Evolutionary conservation across 2,888 invertebrate species (phyloP), one percentile per base, ranked within the genome.

Genomic region (Agrotis exclamationis): DNA sequence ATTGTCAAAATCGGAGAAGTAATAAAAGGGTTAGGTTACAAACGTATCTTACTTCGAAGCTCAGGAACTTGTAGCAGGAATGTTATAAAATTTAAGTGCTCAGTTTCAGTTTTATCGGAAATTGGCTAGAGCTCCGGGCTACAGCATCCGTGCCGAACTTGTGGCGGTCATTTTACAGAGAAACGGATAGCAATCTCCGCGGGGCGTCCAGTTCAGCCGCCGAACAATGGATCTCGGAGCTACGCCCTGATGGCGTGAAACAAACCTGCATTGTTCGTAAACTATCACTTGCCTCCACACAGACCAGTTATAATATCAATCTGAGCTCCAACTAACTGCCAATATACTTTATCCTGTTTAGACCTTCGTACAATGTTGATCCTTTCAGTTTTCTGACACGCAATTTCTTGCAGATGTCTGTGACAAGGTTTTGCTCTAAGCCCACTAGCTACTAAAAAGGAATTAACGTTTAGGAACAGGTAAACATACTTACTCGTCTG

Each of bases 191-290:
- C 68, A 81, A 85, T 85, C 79, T 80, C 69, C 76, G 80, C 72
- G 66, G 71, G 74, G 79, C 78, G 77, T 65, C 64, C 74, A 81
- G 83, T 77, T 74, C 68, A 68, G 50, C 74, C 75, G 56, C 67
- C 53, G 53, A 65, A 87, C 86, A 87, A 87, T 85, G 63, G 81
- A 57, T 56, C 75, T 71, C 69, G 47, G 63, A 62, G 70, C 59
- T 73, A 76, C 74, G 82, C 78, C 75, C 69, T 74, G 75, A 56
- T 69, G 78, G 73, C 67, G 73, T 75, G 69, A 72, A 84, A 84
- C 76, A 79, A 83, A 75, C 77, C 70, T 56, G 45, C 70, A 83
- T 87, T 86, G 85, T 87, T 84, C 62, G 58, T 39, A 45, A 70
- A 79, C 63, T 76, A 79, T 82, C 67, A 53, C 68, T 63, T 51